Conservation (phyloP, 2,797 vertebrate genomes). For the Chelon labrosus region DNA sequence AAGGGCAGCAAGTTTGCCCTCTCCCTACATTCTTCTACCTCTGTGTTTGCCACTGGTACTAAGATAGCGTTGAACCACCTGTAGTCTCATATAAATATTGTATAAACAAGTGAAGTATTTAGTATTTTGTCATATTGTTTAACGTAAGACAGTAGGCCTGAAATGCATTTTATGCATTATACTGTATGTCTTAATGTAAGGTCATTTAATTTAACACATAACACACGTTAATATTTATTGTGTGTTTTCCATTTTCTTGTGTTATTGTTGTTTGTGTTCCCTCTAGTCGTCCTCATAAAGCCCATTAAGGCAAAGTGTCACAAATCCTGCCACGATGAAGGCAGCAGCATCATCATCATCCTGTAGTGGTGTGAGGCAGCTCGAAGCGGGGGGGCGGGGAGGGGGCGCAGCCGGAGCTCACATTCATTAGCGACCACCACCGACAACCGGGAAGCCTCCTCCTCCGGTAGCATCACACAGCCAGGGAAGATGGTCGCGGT, state of each 20-base stretch:
- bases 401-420: constrained; percentile 64
- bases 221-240: too few relatives aligned
- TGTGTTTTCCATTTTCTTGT: background rate
- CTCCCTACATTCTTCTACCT: too few relatives aligned
- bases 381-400: constrained; percentile 58
- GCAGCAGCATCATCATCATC: constrained; percentile 28
- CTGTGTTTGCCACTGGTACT: too few relatives aligned
- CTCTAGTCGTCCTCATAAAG: constrained; percentile 15
- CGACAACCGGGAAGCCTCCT: constrained; percentile 67
- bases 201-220: too few relatives aligned
- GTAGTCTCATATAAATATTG: too few relatives aligned
- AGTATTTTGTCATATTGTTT: too few relatives aligned
- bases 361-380: constrained; percentile 54
- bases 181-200: too few relatives aligned
- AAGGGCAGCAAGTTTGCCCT: too few relatives aligned
- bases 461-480: constrained; percentile 61
- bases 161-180: too few relatives aligned
- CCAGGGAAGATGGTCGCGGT: constrained; percentile 93
- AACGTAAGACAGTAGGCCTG: too few relatives aligned
- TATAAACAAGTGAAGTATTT: too few relatives aligned
- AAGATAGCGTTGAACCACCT: too few relatives aligned
- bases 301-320: constrained; percentile 33
- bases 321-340: constrained; percentile 50
- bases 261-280: background rate
- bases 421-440: constrained; percentile 77